Evolutionary conservation across 2,888 invertebrate species (phyloP), one percentile per base, ranked within the genome.

Genomic region (Agrilus cyanescens): DNA sequence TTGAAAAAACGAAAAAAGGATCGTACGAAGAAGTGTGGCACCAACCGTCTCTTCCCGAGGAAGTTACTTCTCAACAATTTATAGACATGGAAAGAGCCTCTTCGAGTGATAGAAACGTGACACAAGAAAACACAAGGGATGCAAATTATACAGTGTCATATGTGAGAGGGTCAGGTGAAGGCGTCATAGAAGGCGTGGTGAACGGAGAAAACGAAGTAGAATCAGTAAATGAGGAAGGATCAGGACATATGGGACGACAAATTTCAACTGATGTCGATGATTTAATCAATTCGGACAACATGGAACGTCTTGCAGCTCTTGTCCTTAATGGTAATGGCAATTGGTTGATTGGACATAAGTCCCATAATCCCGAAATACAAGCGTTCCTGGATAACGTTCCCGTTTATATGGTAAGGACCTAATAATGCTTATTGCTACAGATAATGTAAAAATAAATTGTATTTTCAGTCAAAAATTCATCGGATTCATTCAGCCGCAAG

Each of bases 311-410:
- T 57, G 94, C 94, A 18, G 78, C 85, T 40, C 70, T 94, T 55
- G 90, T 95, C 12, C 70, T 95, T 15, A 86, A 85, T 54, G 94
- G 94, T 4, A 85, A 91, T 59, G 94, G 94, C 0, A 71, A 82
- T 49, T 75, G 80, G 67, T 69, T 89, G 56, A 66, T 84, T 56
- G 78, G 85, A 44, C 72, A 80, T 53, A 72, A 73, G 56, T 78
- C 85, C 43, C 68, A 72, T 47, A 85, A 87, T 64, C 73, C 80
- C 4, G 89, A 90, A 62, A 73, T 90, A 33, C 85, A 89, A 66
- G 80, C 85, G 12, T 91, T 93, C 69, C 73, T 93, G 51, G 82
- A 85, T 57, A 89, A 88, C 62, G 86, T 90, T 40, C 85, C 89
- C 10, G 76, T 79, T 25, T 90, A 89, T 57, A 88, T 89, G 85